phyloP scores from a whole-genome alignment of 2,797 vertebrate species.

The Odontamblyopus lacepedii region DNA sequence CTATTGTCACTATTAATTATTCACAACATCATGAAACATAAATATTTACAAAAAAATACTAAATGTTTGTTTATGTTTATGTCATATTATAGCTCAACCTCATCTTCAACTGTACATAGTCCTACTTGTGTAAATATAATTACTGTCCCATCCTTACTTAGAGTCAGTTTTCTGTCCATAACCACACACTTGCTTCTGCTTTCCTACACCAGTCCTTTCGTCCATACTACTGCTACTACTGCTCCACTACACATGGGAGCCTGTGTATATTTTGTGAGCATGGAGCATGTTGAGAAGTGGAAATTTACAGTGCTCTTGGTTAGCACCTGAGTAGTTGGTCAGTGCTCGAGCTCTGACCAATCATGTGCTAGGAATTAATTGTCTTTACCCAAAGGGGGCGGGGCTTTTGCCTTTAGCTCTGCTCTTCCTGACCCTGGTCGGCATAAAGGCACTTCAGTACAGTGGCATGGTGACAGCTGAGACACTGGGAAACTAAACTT shows the following conservation, averaged over 20 bases:
- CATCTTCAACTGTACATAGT: too few relatives aligned
- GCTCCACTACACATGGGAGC: slow-evolving; percentile 6
- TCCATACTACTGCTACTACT: not conserved
- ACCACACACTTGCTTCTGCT: not conserved
- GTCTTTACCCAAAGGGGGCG: slow-evolving; percentile 74
- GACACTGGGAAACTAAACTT: slow-evolving; percentile 63
- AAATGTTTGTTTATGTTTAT: too few relatives aligned
- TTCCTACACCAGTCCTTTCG: not conserved
- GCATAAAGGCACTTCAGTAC: slow-evolving; percentile 72
- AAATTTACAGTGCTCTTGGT: slow-evolving; percentile 77
- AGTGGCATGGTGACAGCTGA: slow-evolving; percentile 81
- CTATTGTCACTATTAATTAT: not conserved
- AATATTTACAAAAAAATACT: too few relatives aligned
- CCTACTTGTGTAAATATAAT: not conserved
- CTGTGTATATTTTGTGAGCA: slow-evolving; percentile 46
- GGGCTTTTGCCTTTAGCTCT: slow-evolving; percentile 63
- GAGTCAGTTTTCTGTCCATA: not conserved
- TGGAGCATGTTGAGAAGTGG: slow-evolving; percentile 63
- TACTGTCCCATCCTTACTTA: not conserved
- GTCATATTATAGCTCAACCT: too few relatives aligned
- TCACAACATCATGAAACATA: not conserved
- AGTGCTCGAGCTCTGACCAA: slow-evolving; percentile 62
- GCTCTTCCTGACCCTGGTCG: slow-evolving; percentile 65
- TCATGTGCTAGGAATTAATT: slow-evolving; percentile 75
- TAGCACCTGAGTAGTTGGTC: slow-evolving; percentile 71